Percentiles rank a stretch among this genome's conserved stretches.
Conservation (phyloP, 2,888 invertebrate species). For the Adelphocoris suturalis region DNA sequence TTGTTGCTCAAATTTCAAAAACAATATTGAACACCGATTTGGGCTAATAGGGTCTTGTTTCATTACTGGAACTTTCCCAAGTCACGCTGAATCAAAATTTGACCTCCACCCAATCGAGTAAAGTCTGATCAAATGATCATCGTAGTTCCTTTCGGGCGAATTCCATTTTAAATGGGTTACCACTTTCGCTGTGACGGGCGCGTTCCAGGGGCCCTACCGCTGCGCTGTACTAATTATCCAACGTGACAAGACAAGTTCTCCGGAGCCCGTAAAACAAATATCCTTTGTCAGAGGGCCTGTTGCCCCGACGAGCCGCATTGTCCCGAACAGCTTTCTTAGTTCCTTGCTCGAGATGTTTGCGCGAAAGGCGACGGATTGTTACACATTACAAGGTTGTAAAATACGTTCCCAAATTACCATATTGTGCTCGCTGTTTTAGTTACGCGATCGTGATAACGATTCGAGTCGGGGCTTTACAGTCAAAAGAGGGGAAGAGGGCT, state of each 20-base stretch:
- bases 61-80: no score
- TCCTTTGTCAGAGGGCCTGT: slow-evolving; percentile 29
- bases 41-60: no score
- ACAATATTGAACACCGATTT: no score
- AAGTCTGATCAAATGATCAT: neutral
- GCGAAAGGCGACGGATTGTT: slow-evolving; percentile 21
- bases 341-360: slow-evolving; percentile 9
- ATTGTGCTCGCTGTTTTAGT: neutral
- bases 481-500: no score
- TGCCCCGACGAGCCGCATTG: slow-evolving; percentile 40
- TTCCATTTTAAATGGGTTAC: slow-evolving; percentile 45
- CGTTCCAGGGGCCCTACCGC: slow-evolving; percentile 40
- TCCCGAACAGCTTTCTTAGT: slow-evolving; percentile 38
- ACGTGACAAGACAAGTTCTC: slow-evolving; percentile 54
- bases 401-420: neutral
- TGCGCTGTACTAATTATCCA: slow-evolving; percentile 50
- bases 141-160: neutral
- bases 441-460: neutral
- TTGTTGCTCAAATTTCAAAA: no score
- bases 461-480: no score
- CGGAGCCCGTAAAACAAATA: slow-evolving; percentile 51
- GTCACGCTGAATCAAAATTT: no score
- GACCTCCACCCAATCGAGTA: neutral
- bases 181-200: slow-evolving; percentile 46
- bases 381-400: slow-evolving; percentile 33